Evolutionary conservation across 2,888 invertebrate genomes (phyloP), one percentile per base, ranked within the genome.

Genomic region (Tanypteryx hageni): DNA sequence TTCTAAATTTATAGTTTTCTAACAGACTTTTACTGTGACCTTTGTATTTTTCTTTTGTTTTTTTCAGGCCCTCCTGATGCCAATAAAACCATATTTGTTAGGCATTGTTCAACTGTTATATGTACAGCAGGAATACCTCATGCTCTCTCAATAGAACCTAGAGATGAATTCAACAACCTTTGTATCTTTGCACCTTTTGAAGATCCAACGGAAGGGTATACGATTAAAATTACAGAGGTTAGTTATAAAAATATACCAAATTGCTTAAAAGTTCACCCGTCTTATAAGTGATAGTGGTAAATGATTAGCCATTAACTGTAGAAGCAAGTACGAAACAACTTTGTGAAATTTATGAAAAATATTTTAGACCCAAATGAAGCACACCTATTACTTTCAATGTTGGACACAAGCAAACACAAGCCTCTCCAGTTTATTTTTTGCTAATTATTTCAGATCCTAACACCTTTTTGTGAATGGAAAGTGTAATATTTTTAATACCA

Each of bases 101-200:
- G 97, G 93, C 97, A 98, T 94, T 97, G 97, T 94, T 98, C 98
- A 93, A 98, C 98, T 64, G 97, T 98, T 58, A 97, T 98, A 93
- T 98, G 98, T 95, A 97, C 97, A 89, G 97, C 97, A 11, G 97
- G 96, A 82, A 96, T 97, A 92, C 96, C 97, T 85, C 97, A 98
- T 94, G 95, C 96, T 92, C 96, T 99, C 95, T 97, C 97, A 94
- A 97, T 99, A 94, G 98, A 98, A 94, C 98, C 99, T n/a, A 96
- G 98, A 93, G 99, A 99, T 95, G 97, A 97, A 95, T 98, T 97
- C 95, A 98, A 98, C 94, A 99, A 99, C 95, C 96, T 97, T n/a
- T 98, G 98, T 94, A 95, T 95, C 93, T 97, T 97, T 94, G 95
- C 96, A 81, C 92, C 93, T 59, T 95, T 95, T 68, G 96, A 96